phyloP scores from a whole-genome alignment of 2,888 invertebrate genomes.

The Geotrupes spiniger region DNA sequence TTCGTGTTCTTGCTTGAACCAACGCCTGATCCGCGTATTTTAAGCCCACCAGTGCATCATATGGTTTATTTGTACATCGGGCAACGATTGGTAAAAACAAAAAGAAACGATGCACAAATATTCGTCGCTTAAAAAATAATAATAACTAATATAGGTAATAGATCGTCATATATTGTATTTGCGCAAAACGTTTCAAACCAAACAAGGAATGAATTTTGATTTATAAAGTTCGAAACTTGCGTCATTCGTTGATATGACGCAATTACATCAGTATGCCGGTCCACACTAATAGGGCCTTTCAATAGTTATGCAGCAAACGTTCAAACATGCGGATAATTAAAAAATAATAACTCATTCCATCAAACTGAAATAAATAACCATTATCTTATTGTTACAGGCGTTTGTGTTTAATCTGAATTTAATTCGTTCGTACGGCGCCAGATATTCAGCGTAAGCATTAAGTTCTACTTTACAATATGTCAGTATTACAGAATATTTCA shows the following conservation, averaged over 20 bases:
- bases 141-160: no score
- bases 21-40: background rate
- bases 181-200: no score
- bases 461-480: no score
- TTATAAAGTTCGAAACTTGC: no score
- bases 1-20: background rate
- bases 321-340: background rate
- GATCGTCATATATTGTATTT: no score
- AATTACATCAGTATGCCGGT: background rate
- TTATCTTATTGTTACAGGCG: constrained; percentile 37
- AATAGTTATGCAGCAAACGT: background rate
- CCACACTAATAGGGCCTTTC: constrained; percentile 1
- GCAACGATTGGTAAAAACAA: no score
- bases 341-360: background rate
- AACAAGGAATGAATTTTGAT: no score
- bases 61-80: background rate
- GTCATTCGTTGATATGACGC: no score
- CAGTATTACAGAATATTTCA: background rate
- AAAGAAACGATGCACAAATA: no score
- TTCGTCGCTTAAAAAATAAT: no score
- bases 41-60: background rate
- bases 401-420: constrained; percentile 40
- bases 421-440: constrained; percentile 41
- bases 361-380: constrained; percentile 35
- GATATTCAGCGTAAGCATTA: constrained; percentile 28